These are phyloP conservation scores for Coryphaenoides rupestris DNA, from an alignment of 2,113 vertebrate genomes.

Conservation along the genomic window DNA sequence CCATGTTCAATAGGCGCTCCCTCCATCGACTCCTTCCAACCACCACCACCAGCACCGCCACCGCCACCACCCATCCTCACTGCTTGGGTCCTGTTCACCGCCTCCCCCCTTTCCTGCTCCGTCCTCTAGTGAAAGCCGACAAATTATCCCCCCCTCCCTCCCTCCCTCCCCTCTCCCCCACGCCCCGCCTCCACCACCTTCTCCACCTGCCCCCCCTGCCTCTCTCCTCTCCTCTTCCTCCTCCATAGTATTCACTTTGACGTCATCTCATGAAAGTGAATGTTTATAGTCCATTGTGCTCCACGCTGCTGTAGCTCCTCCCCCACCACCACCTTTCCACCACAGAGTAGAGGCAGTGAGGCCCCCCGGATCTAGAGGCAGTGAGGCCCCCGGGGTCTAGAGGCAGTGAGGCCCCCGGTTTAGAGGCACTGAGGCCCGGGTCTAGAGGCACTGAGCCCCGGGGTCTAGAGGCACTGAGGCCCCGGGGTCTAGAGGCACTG, in stretches of 20 bases:
- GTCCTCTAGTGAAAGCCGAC: conserved; percentile 18
- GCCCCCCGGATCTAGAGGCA: no score
- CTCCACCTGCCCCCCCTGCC: not conserved
- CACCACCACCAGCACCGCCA: conserved; percentile 9
- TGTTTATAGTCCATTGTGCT: not conserved
- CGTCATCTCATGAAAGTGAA: not conserved
- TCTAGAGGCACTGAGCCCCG: no score
- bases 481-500: no score
- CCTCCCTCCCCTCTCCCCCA: not conserved
- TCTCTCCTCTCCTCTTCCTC: conserved; percentile 9
- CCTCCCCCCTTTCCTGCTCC: not conserved
- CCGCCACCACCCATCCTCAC: conserved; percentile 7
- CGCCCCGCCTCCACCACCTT: not conserved
- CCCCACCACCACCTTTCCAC: not conserved
- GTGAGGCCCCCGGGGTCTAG: no score
- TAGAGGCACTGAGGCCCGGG: no score
- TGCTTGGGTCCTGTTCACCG: conserved; percentile 9
- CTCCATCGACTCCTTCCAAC: conserved; percentile 5
- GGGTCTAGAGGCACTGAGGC: no score
- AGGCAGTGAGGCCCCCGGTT: no score
- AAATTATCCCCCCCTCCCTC: conserved; percentile 11
- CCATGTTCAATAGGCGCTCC: not conserved
- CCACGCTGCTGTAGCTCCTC: not conserved
- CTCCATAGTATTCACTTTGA: not conserved
- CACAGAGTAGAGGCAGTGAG: no score